Evolutionary conservation across 1,140 invertebrate species (phyloP), one percentile per base, ranked within the genome.

Genomic region (Camponotus floridanus): DNA sequence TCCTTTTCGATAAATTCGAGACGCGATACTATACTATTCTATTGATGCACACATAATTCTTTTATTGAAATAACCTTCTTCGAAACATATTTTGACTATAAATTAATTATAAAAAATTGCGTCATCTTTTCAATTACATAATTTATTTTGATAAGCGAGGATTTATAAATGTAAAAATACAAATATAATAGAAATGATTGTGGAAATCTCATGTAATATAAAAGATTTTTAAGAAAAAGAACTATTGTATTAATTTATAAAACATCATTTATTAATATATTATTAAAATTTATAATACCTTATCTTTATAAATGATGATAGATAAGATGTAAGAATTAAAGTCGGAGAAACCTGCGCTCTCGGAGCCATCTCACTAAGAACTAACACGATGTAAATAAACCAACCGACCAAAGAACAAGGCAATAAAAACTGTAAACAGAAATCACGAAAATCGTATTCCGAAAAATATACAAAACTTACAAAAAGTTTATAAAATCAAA

Each of bases 231-330:
- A 48, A 68, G 7, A 68, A 21, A 67, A 45, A 15, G 0, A 68
- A 68, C 3, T 8, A 21, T 13, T 67, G 18, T 67, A 39, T 67
- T n/a, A 45, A 68, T 11, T 45, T 68, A 42, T 42, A 42, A 42
- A 42, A 42, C 9, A 42, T 11, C 42, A 42, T 42, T 42, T 42
- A 42, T 42, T 7, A 42, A 9, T 42, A 15, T 13, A 68, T 48
- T 45, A 45, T 26, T 2, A 31, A 68, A 68, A 68, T 64, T 68
- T 68, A 45, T 15, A 26, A 70, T 51, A 51, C 9, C 48, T 70
- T 51, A 9, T 18, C 18, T 33, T 70, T 51, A 11, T 13, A 31
- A 51, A 51, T 70, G 13, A 68, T 13, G 4, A 42, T 13, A 45
- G 45, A 31, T 6, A 7, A 42, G 42, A 42, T 42, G 31, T 0